Conservation (phyloP, 2,113 vertebrate genomes). For the Eretmochelys imbricata region DNA sequence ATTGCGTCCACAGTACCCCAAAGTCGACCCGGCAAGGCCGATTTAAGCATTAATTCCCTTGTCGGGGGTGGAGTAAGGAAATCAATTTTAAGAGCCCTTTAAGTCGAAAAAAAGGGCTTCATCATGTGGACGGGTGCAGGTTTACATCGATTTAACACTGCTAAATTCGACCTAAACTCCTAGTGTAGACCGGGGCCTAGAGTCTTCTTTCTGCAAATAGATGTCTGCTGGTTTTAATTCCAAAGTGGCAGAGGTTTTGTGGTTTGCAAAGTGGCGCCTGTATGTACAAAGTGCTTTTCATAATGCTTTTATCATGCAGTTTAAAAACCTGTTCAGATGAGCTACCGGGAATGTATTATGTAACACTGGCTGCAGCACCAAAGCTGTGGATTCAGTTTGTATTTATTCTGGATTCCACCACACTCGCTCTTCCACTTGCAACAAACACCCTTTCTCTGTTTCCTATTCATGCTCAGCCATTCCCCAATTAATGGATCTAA, state of each 20-base stretch:
- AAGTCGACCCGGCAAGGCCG: too few species aligned
- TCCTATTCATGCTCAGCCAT: not conserved
- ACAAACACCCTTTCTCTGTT: not conserved
- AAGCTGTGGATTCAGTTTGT: not conserved
- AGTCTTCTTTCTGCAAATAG: not conserved
- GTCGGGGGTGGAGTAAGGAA: too few species aligned
- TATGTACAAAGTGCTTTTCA: not conserved
- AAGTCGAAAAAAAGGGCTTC: too few species aligned
- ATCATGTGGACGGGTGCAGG: too few species aligned
- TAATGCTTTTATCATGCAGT: not conserved
- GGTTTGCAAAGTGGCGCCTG: not conserved
- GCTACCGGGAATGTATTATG: not conserved
- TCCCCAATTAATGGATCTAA: not conserved
- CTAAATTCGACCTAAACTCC: too few species aligned
- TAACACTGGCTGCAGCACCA: not conserved
- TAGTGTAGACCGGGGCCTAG: too few species aligned
- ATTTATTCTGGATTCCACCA: not conserved
- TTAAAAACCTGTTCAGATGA: not conserved
- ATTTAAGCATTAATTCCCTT: too few species aligned
- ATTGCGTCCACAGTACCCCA: too few species aligned
- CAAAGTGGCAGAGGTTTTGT: fast-evolving
- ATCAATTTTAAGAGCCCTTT: too few species aligned
- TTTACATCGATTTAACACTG: too few species aligned
- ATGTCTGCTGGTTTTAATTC: not conserved
- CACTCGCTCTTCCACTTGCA: not conserved